Evolutionary conservation across 2,113 vertebrate genomes (phyloP), one percentile per base, ranked within the genome.

Genomic region (Brachirus orientalis): DNA sequence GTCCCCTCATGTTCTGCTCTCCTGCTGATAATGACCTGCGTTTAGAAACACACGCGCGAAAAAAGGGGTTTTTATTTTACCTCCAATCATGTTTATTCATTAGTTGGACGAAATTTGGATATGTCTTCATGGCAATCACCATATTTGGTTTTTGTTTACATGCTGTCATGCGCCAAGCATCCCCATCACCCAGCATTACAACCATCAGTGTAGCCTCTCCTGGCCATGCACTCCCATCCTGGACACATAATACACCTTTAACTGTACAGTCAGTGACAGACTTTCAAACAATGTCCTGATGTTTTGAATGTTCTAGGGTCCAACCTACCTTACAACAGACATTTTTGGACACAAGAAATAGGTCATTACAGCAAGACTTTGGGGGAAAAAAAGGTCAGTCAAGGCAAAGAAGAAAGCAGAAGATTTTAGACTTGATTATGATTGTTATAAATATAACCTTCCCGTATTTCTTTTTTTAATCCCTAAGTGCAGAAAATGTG

Each of bases 111-210:
- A 69, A 82, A 77, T 82, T 79, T 84, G 71, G 50, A 79, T 72
- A 67, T 86, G 83, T 90, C 60, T 82, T 82, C 86, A 89, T 90
- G 84, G 83, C 68, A 68, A 88, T 90, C 89, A 90, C 84, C 86
- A 86, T 84, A 85, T 90, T 90, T 90, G 85, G 70, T 89, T 90
- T 92, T 87, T 91, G 89, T 91, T 92, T 89, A 90, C 89, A 91
- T 92, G 86, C 90, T 91, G 83, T 92, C 88, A 91, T 89, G 88
- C 85, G 60, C 89, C 89, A 86, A 88, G 82, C 89, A 91, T 91
- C 72, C 80, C 70, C 89, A 90, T 89, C 89, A 78, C 72, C 77
- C 54, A 56, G 77, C 88, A 90, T 89, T 84, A 58, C 83, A 88
- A 87, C 84, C 88, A 90, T 88, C 85, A 85, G 72, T 28, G 28